phyloP scores from a whole-genome alignment of 2,797 vertebrate species.

The Labeo calbasu region DNA sequence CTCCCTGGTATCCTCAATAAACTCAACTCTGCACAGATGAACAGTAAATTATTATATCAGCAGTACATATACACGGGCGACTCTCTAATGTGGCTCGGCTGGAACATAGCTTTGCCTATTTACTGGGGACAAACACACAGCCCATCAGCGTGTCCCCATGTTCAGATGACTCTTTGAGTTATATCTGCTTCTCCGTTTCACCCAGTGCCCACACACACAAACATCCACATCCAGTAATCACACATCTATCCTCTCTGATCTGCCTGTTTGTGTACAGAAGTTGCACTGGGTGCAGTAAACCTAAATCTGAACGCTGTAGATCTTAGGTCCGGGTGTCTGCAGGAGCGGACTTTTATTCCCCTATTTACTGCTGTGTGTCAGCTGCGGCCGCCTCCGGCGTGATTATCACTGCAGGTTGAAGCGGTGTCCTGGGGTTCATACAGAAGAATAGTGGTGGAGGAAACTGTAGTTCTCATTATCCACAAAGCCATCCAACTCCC shows the following conservation, averaged over 20 bases:
- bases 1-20: slow-evolving; percentile 67
- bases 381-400: slow-evolving; percentile 50
- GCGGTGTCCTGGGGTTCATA: slow-evolving; percentile 58
- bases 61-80: slow-evolving; percentile 66
- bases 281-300: slow-evolving; percentile 49
- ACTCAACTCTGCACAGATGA: slow-evolving; percentile 67
- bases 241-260: slow-evolving; percentile 49
- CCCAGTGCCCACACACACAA: slow-evolving; percentile 37
- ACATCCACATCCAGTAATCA: slow-evolving; percentile 33
- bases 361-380: slow-evolving; percentile 60
- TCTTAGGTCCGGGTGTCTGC: slow-evolving; percentile 54
- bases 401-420: slow-evolving; percentile 61
- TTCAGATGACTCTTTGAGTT: slow-evolving; percentile 48
- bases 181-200: slow-evolving; percentile 48
- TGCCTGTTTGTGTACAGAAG: slow-evolving; percentile 48
- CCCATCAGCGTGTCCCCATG: slow-evolving; percentile 35
- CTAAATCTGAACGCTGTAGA: slow-evolving; percentile 53
- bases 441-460: slow-evolving; percentile 52
- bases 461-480: slow-evolving; percentile 61
- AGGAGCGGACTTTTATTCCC: slow-evolving; percentile 59
- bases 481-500: slow-evolving; percentile 58
- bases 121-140: slow-evolving; percentile 35
- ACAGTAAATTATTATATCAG: slow-evolving; percentile 74
- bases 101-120: slow-evolving; percentile 58
- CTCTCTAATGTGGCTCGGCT: slow-evolving; percentile 65